These are phyloP conservation scores for Macropus fuliginosus DNA, from an alignment of 2,797 vertebrate species.

Conservation along the genomic window DNA sequence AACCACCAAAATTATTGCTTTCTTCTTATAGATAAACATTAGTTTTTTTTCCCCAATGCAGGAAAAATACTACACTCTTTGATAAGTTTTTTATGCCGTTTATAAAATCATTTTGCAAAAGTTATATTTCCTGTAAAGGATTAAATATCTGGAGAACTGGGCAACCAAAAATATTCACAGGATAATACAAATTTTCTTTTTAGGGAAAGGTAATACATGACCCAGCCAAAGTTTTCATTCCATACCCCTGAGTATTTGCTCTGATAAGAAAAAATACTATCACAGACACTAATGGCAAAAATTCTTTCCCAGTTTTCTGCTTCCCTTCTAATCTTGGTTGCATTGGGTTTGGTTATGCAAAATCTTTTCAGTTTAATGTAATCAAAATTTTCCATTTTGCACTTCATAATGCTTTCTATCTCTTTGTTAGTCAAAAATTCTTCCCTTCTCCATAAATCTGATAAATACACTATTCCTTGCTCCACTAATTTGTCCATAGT, in stretches of 20 bases:
- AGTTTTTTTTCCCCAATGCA: neutral
- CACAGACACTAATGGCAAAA: neutral
- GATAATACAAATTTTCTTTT: neutral
- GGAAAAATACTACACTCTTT: neutral
- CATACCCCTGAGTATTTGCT: neutral
- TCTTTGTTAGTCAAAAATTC: no score
- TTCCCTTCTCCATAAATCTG: no score
- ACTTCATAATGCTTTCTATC: no score
- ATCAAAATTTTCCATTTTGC: no score
- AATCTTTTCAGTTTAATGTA: no score
- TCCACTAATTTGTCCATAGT: no score
- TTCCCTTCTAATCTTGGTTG: no score
- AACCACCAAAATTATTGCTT: neutral
- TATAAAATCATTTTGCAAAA: neutral
- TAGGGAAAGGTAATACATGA: neutral
- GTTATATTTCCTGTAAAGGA: constrained; percentile 14
- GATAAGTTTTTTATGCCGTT: neutral
- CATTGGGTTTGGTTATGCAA: no score
- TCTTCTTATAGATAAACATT: neutral
- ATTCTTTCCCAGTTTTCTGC: no score
- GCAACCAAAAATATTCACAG: neutral
- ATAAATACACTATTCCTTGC: no score
- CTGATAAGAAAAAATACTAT: neutral
- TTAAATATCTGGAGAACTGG: neutral
- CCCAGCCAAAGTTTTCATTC: constrained; percentile 35